A percentile compares a stretch with the other conserved stretches of the same genome.
Evolutionary conservation across 2,113 vertebrate species (phyloP).

Genomic region (Isichthys henryi): DNA sequence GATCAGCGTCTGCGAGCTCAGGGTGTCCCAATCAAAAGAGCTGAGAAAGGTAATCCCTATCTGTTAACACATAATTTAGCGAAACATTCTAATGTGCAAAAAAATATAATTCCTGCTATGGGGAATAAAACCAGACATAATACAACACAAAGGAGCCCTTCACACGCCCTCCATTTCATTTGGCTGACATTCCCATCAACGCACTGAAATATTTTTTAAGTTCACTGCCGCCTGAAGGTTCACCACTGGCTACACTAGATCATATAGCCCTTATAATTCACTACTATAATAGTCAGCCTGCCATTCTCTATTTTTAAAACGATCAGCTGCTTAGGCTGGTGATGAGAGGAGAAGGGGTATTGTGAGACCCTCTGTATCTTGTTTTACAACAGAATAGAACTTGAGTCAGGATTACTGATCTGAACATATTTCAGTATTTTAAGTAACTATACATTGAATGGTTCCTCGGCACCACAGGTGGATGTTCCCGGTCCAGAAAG

Average conservation of each 20-base stretch:
- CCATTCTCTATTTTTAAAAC: background rate
- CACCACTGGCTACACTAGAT: background rate
- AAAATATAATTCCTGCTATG: background rate
- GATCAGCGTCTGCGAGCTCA: constrained; percentile 87
- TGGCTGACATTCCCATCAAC: background rate
- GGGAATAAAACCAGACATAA: background rate
- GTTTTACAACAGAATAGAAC: background rate
- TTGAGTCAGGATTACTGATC: background rate
- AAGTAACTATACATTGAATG: background rate
- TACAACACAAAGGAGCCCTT: background rate
- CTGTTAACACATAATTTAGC: background rate
- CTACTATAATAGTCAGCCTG: background rate
- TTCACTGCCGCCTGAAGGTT: background rate
- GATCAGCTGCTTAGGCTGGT: background rate
- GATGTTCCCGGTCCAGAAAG: background rate
- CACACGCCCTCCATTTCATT: background rate
- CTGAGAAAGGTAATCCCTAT: constrained; percentile 76
- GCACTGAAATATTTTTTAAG: background rate
- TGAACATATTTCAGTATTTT: background rate
- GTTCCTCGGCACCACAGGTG: background rate
- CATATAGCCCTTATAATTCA: background rate
- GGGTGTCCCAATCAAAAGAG: constrained; percentile 85
- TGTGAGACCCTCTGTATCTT: background rate
- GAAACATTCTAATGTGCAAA: background rate
- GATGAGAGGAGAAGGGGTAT: background rate